Evolutionary conservation across 2,797 vertebrate species (phyloP).

Genomic region (Pseudochirops cupreus): DNA sequence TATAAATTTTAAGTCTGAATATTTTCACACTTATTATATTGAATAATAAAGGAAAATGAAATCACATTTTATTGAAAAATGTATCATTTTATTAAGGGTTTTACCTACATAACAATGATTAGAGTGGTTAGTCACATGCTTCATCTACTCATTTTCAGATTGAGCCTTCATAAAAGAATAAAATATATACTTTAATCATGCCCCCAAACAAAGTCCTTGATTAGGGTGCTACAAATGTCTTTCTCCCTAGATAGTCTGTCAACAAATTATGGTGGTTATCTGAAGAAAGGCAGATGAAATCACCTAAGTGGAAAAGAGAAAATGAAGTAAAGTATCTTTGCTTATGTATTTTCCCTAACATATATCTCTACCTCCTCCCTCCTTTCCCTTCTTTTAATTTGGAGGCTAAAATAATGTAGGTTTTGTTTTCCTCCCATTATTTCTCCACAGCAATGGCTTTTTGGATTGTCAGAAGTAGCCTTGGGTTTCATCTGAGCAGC

Average conservation of each 20-base stretch:
- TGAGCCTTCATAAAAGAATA: background rate
- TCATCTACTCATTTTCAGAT: slow-evolving; percentile 25
- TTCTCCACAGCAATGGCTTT: background rate
- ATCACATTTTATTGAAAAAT: background rate
- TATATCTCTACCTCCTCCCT: background rate
- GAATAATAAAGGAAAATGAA: slow-evolving; percentile 32
- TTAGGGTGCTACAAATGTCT: background rate
- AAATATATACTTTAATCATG: background rate
- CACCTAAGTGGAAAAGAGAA: slow-evolving; percentile 10
- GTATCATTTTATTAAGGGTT: slow-evolving; percentile 29
- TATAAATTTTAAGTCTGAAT: background rate
- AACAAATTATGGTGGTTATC: background rate
- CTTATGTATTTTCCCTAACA: background rate
- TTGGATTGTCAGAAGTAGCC: background rate
- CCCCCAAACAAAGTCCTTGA: background rate
- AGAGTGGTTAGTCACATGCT: background rate
- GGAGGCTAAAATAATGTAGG: background rate
- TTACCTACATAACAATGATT: slow-evolving; percentile 18
- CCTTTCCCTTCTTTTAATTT: background rate
- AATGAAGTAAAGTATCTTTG: background rate
- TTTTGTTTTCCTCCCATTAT: background rate
- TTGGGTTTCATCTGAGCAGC: background rate
- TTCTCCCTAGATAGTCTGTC: slow-evolving; percentile 2
- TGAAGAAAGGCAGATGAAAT: background rate
- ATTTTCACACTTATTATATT: background rate